phyloP scores from a whole-genome alignment of 1,140 invertebrate species.

The Diachasma alloeum region DNA sequence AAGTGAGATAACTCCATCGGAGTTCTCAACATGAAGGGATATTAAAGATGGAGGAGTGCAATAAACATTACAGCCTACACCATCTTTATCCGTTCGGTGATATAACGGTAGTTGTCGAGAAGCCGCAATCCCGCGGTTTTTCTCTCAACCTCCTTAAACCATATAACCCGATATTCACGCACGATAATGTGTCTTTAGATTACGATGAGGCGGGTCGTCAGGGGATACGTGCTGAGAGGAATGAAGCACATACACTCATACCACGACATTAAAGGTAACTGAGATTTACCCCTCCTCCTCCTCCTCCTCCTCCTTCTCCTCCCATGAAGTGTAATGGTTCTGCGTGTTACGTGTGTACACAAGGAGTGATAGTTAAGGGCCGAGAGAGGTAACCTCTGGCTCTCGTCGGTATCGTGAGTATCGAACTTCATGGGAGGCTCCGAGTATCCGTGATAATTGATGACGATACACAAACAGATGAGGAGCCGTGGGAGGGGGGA shows the following conservation, averaged over 20 bases:
- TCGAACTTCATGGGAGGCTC: conserved; percentile 41
- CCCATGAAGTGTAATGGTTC: background rate
- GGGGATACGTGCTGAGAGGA: background rate
- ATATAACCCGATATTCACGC: conserved; percentile 1
- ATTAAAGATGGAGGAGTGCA: background rate
- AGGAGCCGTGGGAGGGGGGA: background rate
- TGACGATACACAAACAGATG: conserved; percentile 52
- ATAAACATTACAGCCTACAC: background rate
- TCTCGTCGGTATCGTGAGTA: conserved; percentile 9
- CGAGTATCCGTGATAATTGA: conserved; percentile 51
- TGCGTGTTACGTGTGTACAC: background rate
- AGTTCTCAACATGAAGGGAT: background rate
- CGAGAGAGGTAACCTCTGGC: background rate
- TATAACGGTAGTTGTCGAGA: background rate
- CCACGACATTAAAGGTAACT: background rate
- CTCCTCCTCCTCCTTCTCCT: background rate
- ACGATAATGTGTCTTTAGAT: background rate
- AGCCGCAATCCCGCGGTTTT: background rate
- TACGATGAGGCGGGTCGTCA: background rate
- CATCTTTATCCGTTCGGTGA: background rate
- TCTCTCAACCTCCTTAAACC: background rate
- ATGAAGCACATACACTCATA: background rate
- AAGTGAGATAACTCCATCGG: background rate
- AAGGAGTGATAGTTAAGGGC: background rate
- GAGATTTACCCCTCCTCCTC: background rate